A percentile compares a stretch with the other conserved stretches of the same genome.
These are phyloP conservation scores for Porites divaricata DNA, from an alignment of 92 coral and sea anemone species.

Conservation along the genomic window DNA sequence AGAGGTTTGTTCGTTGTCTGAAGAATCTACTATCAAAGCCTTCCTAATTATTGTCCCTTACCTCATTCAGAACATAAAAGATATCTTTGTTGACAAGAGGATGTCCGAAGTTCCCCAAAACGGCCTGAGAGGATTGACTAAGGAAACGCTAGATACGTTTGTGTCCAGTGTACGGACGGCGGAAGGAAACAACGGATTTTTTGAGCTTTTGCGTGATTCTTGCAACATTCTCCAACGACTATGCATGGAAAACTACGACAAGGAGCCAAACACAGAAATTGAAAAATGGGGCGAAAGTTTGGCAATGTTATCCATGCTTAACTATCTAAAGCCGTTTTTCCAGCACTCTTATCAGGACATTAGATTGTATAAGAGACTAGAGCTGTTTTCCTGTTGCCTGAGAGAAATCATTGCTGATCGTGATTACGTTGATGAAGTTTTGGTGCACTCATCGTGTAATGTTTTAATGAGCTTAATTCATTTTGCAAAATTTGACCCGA, in stretches of 20 bases:
- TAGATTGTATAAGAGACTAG: neutral
- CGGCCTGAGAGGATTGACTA: constrained; percentile 7
- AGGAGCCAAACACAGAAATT: too few species aligned
- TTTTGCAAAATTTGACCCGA: too few species aligned
- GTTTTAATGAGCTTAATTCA: too few species aligned
- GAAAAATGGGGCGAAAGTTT: too few species aligned
- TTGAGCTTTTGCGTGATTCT: neutral
- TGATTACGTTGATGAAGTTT: too few species aligned
- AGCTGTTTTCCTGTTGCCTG: too few species aligned
- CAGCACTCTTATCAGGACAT: neutral
- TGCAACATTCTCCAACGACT: neutral
- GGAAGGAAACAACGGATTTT: neutral
- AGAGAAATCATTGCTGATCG: too few species aligned
- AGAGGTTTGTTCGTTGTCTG: neutral
- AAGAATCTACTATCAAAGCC: neutral
- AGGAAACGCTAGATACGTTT: neutral
- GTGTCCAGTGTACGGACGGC: neutral
- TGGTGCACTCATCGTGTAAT: too few species aligned
- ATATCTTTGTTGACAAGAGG: neutral
- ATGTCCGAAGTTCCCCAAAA: neutral
- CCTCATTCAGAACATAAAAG: neutral
- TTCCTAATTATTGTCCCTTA: neutral
- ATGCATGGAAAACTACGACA: neutral
- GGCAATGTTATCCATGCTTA: too few species aligned
- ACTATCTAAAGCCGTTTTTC: neutral